Evolutionary conservation across 1,140 invertebrate species (phyloP).

Genomic region (Drosophila auraria): DNA sequence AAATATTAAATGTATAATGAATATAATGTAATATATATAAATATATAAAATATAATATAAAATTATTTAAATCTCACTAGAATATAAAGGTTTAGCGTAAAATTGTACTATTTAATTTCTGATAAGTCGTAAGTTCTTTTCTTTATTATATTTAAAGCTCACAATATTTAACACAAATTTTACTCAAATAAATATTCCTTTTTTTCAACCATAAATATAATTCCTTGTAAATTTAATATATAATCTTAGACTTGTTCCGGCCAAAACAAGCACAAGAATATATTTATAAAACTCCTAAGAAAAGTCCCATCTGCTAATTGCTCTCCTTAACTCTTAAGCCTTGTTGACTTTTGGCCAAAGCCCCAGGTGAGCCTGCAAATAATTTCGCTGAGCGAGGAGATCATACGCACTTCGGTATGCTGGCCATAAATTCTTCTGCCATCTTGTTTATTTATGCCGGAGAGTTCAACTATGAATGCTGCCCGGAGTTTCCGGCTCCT

Average conservation of each 20-base stretch:
- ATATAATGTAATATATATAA: too few relatives aligned
- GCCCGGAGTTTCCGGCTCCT: slow-evolving; percentile 28
- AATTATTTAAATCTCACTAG: too few relatives aligned
- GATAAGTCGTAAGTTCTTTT: background rate
- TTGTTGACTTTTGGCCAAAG: slow-evolving; percentile 21
- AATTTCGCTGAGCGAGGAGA: slow-evolving; percentile 35
- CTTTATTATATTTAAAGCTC: background rate
- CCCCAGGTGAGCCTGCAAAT: slow-evolving; percentile 8
- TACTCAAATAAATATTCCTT: background rate
- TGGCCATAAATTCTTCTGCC: slow-evolving; percentile 16
- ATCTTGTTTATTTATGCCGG: slow-evolving; percentile 62
- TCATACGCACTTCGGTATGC: slow-evolving; percentile 45
- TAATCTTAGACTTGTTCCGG: background rate
- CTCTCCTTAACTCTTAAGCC: slow-evolving; percentile 3
- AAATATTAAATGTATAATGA: too few relatives aligned
- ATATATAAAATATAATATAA: too few relatives aligned
- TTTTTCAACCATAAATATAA: background rate
- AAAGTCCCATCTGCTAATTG: slow-evolving; percentile 31
- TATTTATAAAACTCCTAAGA: background rate
- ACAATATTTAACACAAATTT: background rate
- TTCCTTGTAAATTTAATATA: background rate
- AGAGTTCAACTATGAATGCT: slow-evolving; percentile 42
- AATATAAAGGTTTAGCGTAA: background rate
- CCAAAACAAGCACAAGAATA: background rate
- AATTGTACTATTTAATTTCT: background rate